Base-by-base conservation (phyloP, 2,888 invertebrate genomes). In the Molanna angustata region DNA sequence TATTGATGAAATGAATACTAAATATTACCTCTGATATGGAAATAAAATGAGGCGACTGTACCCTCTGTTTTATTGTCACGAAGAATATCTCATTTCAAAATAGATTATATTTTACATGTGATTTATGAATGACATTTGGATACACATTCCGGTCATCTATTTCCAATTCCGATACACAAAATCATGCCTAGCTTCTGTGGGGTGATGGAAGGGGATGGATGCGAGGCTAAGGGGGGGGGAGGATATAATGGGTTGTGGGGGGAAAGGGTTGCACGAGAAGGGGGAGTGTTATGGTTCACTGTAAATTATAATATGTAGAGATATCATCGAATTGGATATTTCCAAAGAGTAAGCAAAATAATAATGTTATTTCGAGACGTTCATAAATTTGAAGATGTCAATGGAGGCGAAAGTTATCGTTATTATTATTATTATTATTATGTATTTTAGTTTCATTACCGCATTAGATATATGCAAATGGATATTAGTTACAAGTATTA, bases 41-140 rank as follows among this genome's bases (percentile, higher is more conserved):
- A 35, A 35, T 11, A n/a, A 35, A 11, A 11, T 35, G 14, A 13
- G 13, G 13, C 35, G 4, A 56, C 56, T 58, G 58, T 56, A 53
- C 56, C 14, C 27, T 33, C 40, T 58, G 56, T 57, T 57, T 59
- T 59, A 59, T 59, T 59, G 59, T 59, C 56, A 52, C 72, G 74
- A 46, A 59, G 60, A 75, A 74, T 74, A 74, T 76, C 73, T 73
- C 75, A 71, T 71, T 70, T 74, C 73, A 72, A 73, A 73, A 76
- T 75, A 77, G 76, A 77, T 77, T 77, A 77, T 77, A 77, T 77
- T 77, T 72, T 76, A 76, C 76, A 76, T 77, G 76, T 77, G 77
- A 77, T 77, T 77, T 77, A 77, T 76, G 74, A 57, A 59, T 57
- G 59, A 59, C 59, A 59, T 59, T 59, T 52, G 56, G 59, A 54